Conservation (phyloP, 2,797 vertebrate species). For the Psittacula derbiana region DNA sequence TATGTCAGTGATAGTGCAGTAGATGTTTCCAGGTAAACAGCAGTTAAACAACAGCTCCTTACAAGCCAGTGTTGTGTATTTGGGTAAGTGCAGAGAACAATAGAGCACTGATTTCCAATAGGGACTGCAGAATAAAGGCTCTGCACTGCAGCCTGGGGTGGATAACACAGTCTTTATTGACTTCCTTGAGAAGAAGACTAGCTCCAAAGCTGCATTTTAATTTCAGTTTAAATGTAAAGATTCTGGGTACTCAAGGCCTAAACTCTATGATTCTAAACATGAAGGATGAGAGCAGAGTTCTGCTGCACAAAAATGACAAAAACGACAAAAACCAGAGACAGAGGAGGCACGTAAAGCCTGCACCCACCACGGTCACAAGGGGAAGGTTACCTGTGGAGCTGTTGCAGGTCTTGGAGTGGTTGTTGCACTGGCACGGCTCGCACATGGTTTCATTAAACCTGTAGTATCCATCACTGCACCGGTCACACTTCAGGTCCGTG, state of each 20-base stretch:
- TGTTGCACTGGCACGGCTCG: constrained; percentile 86
- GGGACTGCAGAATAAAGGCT: neutral
- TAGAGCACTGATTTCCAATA: neutral
- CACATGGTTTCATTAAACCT: constrained; percentile 83
- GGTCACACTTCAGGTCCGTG: constrained; percentile 84
- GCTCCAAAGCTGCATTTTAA: neutral
- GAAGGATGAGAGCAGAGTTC: neutral
- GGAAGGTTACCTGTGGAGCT: constrained; percentile 69
- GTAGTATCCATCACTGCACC: constrained; percentile 88
- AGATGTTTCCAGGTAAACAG: constrained; percentile 54
- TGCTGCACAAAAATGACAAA: neutral
- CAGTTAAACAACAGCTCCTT: constrained; percentile 33
- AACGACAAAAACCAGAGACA: neutral
- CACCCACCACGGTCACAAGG: fast-evolving
- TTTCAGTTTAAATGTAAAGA: neutral
- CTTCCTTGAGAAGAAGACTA: neutral
- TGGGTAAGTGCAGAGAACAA: constrained; percentile 39
- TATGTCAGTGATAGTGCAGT: neutral
- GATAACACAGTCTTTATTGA: neutral
- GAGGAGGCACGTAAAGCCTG: neutral
- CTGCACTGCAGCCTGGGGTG: neutral
- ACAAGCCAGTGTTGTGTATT: neutral
- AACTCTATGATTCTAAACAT: neutral
- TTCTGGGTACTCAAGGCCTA: neutral
- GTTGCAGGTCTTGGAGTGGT: constrained; percentile 85